phyloP scores from a whole-genome alignment of 1,140 invertebrate genomes.

The Papilio machaon region DNA sequence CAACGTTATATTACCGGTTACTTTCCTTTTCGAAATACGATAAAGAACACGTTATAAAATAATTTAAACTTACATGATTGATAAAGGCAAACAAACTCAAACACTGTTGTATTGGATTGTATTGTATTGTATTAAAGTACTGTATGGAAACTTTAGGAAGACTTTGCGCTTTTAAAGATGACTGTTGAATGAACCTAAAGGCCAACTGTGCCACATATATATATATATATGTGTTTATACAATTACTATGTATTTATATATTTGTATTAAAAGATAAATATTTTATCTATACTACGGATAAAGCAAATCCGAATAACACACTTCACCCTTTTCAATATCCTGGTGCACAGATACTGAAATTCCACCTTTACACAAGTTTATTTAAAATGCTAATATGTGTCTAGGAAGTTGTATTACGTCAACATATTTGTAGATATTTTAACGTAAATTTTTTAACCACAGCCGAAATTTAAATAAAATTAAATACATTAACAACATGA shows the following conservation, averaged over 20 bases:
- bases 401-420: no score
- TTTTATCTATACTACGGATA: constrained; percentile 12
- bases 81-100: not conserved
- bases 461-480: no score
- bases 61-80: constrained; percentile 11
- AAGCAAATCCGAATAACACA: not conserved
- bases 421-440: no score
- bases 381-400: not conserved
- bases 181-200: not conserved
- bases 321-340: constrained; percentile 3
- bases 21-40: not conserved
- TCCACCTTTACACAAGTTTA: not conserved
- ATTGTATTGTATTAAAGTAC: not conserved
- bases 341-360: not conserved
- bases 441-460: no score
- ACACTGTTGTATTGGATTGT: not conserved
- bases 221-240: not conserved
- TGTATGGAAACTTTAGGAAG: not conserved
- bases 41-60: not conserved
- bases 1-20: not conserved
- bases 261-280: constrained; percentile 12
- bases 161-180: constrained; percentile 1
- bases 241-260: not conserved
- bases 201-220: not conserved
- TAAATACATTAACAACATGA: no score